These are phyloP conservation scores for Ostrea denselamellosa DNA, from an alignment of 1,140 invertebrate species.

Conservation along the genomic window DNA sequence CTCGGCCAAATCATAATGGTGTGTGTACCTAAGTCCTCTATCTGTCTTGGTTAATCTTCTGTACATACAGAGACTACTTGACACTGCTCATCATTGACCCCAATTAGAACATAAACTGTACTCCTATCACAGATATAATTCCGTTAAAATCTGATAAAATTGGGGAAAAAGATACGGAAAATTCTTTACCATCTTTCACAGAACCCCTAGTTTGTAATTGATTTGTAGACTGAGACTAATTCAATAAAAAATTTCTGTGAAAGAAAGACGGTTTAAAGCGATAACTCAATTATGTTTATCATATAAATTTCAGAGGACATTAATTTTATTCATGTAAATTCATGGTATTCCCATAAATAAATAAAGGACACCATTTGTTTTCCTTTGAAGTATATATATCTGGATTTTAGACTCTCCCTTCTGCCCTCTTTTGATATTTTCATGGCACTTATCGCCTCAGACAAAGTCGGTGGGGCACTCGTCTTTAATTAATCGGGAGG, in stretches of 20 bases:
- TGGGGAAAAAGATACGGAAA: background rate
- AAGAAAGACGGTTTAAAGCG: background rate
- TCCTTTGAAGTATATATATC: background rate
- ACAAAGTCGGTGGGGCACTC: background rate
- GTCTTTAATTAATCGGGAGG: constrained; percentile 6
- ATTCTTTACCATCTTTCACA: background rate
- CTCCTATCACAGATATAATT: constrained; percentile 28
- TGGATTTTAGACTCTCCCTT: background rate
- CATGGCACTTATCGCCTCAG: background rate
- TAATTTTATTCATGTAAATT: background rate
- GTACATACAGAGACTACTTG: background rate
- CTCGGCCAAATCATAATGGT: background rate
- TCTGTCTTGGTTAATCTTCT: background rate
- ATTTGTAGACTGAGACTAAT: constrained; percentile 8
- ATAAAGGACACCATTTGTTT: background rate
- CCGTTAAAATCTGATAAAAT: constrained; percentile 25
- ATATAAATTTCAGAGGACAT: background rate
- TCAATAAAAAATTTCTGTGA: background rate
- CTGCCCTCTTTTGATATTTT: background rate
- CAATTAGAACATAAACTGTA: constrained; percentile 23
- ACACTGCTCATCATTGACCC: constrained; percentile 28
- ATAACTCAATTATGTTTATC: constrained; percentile 15
- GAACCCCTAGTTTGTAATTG: background rate
- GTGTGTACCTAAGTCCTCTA: background rate
- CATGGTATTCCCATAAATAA: background rate